Evolutionary conservation across 2,113 vertebrate species (phyloP).

Genomic region (Ranitomeya variabilis): DNA sequence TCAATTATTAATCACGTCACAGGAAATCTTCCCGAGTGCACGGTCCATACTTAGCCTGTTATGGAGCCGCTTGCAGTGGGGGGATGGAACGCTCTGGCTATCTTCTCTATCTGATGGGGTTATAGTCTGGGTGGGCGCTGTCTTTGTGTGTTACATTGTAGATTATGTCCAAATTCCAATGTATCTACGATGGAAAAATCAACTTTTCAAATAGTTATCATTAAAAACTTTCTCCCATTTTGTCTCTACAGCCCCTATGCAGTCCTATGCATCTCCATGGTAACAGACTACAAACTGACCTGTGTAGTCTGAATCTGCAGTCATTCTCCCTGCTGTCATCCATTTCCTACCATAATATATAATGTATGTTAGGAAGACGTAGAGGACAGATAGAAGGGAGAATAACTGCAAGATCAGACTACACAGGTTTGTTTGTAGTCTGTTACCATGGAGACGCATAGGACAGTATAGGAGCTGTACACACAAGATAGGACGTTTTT

Average conservation of each 20-base stretch:
- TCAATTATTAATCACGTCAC: constrained; percentile 7
- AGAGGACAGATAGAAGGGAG: neutral
- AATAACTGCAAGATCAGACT: too few species aligned
- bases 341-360: too few species aligned
- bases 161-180: neutral
- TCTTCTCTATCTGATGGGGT: neutral
- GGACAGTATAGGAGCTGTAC: too few species aligned
- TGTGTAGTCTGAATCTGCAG: neutral
- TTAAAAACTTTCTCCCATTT: neutral
- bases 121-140: neutral
- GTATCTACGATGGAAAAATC: neutral
- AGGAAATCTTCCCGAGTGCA: neutral
- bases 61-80: neutral
- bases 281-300: neutral
- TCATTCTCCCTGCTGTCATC: too few species aligned
- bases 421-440: neutral
- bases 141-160: neutral
- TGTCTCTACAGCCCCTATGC: neutral
- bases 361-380: too few species aligned
- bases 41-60: neutral
- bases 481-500: too few species aligned
- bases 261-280: neutral
- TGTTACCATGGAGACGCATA: neutral
- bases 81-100: neutral
- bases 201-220: neutral